phyloP scores from a whole-genome alignment of 1,140 invertebrate genomes.

The Orius insidiosus region DNA sequence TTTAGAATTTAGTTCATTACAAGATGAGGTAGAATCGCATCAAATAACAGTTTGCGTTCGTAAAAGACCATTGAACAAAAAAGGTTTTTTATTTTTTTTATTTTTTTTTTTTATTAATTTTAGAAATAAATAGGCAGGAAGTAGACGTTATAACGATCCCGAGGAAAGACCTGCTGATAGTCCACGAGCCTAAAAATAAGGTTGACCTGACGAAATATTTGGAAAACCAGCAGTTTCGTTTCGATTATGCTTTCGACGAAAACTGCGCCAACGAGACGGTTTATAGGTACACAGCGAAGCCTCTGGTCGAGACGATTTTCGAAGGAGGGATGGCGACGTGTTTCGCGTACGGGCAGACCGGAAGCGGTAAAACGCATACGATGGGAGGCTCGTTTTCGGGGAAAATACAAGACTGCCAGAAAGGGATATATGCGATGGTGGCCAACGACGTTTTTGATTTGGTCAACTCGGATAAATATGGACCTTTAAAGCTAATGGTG shows the following conservation, averaged over 20 bases:
- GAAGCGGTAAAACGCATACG: constrained; percentile 79
- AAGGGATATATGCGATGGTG: constrained; percentile 74
- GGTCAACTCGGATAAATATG: constrained; percentile 57
- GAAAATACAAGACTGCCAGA: constrained; percentile 69
- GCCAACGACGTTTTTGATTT: constrained; percentile 81
- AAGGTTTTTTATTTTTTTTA: background rate
- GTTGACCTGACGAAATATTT: constrained; percentile 97
- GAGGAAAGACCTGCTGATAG: constrained; percentile 83
- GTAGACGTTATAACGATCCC: constrained; percentile 95
- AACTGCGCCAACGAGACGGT: constrained; percentile 76
- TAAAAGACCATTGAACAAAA: constrained; percentile 7
- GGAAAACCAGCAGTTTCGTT: constrained; percentile 95
- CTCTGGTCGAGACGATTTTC: constrained; percentile 85
- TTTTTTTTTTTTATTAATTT: constrained; percentile 1
- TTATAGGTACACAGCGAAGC: constrained; percentile 63
- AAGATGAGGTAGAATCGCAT: background rate
- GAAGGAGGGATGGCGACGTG: constrained; percentile 94
- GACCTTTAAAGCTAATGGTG: constrained; percentile 59
- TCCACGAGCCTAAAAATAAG: constrained; percentile 96
- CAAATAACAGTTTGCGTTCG: constrained; percentile 8
- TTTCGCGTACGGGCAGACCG: constrained; percentile 94
- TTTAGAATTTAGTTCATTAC: too few species aligned
- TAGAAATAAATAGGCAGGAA: constrained; percentile 58
- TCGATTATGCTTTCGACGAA: constrained; percentile 99
- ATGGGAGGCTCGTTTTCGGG: constrained; percentile 76